These are phyloP conservation scores for Hermaeophaga mercurialis DNA, from an alignment of 2,888 invertebrate species.

Conservation along the genomic window DNA sequence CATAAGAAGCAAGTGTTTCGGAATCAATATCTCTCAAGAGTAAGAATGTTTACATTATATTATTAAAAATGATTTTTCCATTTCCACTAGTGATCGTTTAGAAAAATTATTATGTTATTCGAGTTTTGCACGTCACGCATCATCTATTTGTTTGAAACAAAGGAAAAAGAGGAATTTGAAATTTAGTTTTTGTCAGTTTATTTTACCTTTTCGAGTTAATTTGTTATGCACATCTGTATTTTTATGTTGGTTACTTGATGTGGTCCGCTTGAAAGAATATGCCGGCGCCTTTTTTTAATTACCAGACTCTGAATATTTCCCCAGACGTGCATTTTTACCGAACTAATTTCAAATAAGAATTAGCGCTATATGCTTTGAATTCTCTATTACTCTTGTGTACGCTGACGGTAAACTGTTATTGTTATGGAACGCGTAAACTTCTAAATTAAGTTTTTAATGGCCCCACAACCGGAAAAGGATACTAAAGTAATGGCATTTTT, in stretches of 20 bases:
- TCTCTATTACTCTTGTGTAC: conserved; percentile 44
- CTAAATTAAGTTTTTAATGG: conserved; percentile 39
- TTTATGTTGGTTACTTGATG: background rate
- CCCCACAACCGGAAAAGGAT: conserved; percentile 28
- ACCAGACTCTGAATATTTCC: conserved; percentile 49
- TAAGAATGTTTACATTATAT: no score
- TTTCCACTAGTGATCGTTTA: no score
- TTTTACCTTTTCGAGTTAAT: no score
- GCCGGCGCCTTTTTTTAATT: conserved; percentile 51
- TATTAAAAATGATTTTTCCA: no score
- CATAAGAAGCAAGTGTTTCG: no score
- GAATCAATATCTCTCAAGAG: no score
- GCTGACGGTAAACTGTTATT: conserved; percentile 42
- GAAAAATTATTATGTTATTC: no score
- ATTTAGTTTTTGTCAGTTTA: no score
- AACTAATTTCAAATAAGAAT: conserved; percentile 54
- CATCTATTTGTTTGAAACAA: no score
- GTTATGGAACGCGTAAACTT: conserved; percentile 37
- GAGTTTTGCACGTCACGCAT: no score
- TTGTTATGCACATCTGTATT: background rate
- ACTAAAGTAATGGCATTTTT: conserved; percentile 18
- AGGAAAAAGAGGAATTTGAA: no score
- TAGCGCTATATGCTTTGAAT: conserved; percentile 48
- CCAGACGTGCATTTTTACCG: conserved; percentile 52
- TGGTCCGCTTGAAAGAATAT: conserved; percentile 13